A percentile compares a stretch with the other conserved stretches of the same genome.
These are phyloP conservation scores for Stomorhina lunata DNA, from an alignment of 2,888 invertebrate genomes.

Conservation along the genomic window DNA sequence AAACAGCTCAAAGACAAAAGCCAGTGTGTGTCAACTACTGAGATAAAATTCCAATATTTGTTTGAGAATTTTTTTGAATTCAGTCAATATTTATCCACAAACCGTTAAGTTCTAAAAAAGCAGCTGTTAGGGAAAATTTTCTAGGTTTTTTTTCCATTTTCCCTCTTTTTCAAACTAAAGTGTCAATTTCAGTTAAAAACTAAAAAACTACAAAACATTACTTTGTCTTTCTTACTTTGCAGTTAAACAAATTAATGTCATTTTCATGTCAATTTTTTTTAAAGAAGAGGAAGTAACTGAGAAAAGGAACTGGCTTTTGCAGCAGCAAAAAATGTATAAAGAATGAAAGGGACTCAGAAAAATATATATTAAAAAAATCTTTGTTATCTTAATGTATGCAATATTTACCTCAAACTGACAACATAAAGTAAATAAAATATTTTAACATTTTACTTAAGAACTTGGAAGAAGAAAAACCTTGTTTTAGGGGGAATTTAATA, in stretches of 20 bases:
- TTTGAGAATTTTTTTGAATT: neutral
- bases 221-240: slow-evolving; percentile 24
- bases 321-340: neutral
- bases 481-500: slow-evolving; percentile 38
- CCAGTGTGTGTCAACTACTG: neutral
- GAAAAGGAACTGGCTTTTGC: neutral
- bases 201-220: slow-evolving; percentile 27
- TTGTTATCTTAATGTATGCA: slow-evolving; percentile 58
- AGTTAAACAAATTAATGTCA: slow-evolving; percentile 54
- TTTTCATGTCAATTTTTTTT: slow-evolving; percentile 39
- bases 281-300: slow-evolving; percentile 1
- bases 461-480: slow-evolving; percentile 9
- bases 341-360: neutral
- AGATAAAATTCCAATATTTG: slow-evolving; percentile 24
- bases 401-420: slow-evolving; percentile 60
- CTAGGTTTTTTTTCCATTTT: neutral
- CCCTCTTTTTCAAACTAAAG: slow-evolving; percentile 25
- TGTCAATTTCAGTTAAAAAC: slow-evolving; percentile 56
- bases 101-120: slow-evolving; percentile 46
- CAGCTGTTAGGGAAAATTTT: slow-evolving; percentile 17
- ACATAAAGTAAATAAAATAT: slow-evolving; percentile 54
- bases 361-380: slow-evolving; percentile 5
- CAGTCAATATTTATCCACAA: slow-evolving; percentile 33
- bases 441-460: slow-evolving; percentile 50
- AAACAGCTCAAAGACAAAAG: neutral